Base-by-base conservation (phyloP, 1,140 invertebrate genomes). In the Conus betulinus region DNA sequence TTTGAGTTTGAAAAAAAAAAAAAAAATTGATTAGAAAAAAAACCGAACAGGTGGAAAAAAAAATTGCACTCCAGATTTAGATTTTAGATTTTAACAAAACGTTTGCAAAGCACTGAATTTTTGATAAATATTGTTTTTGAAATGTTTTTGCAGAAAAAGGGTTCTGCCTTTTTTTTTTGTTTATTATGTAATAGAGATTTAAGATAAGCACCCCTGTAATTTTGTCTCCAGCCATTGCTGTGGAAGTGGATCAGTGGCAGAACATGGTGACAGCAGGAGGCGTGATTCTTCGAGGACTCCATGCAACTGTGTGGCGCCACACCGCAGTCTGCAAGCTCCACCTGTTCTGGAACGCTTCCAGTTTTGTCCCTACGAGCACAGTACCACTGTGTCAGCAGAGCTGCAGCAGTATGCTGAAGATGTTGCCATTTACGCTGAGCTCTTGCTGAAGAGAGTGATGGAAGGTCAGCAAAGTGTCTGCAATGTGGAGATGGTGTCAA, bases 221-320 rank as follows among this genome's bases (percentile, higher is more conserved):
- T 13, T 71, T 71, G 67, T 71, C 91, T 91, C 27, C 90, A 94
- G 94, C 89, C 79, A 90, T 94, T 51, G 76, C 83, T 83, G 97
- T 98, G 6, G 96, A 96, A 89, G 97, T 97, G 94, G 97, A 98
- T 92, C 96, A 96, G n/a, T 96, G 98, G 87, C 96, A 98, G 51
- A 97, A 97, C 93, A 96, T 97, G 2, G 97, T 98, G 52, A 97
- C 97, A 93, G 97, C 97, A 79, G 98, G 98, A 15, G 98, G 98
- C 63, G 96, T 99, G 57, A 98, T 99, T 95, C 95, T 99, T 15
- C 96, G 98, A 91, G 98, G 98, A 79, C 96, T 99, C 93, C 99
- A 99, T 95, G 97, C 98, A 0, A 98, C 97, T 90, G 95, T 90
- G 95, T 99, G 20, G 98, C 98, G 3, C 98, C 98, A 52, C 96